A percentile compares a stretch with the other conserved stretches of the same genome.
phyloP scores from a whole-genome alignment of 2,888 invertebrate species.

The Tetramorium bicarinatum region DNA sequence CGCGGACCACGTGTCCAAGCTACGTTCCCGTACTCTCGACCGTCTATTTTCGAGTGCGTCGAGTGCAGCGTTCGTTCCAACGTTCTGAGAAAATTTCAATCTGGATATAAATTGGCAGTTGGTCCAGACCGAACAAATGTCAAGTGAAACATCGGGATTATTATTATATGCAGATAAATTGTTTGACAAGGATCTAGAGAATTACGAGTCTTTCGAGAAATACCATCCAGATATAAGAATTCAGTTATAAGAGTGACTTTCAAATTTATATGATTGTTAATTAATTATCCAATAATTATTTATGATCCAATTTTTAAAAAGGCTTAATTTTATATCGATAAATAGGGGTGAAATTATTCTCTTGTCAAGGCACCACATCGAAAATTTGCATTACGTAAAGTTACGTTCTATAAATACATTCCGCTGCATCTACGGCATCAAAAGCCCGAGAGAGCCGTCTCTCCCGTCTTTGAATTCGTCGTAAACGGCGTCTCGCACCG shows the following conservation, averaged over 20 bases:
- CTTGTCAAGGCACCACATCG: not conserved
- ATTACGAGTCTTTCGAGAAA: not conserved
- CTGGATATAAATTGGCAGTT: conserved; percentile 14
- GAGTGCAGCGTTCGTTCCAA: conserved; percentile 14
- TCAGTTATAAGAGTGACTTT: not conserved
- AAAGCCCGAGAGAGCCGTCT: not conserved
- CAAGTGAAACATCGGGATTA: conserved; percentile 8
- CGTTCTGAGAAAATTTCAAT: conserved; percentile 12
- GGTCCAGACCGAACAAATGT: not conserved
- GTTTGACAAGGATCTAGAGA: not conserved
- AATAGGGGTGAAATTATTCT: not conserved
- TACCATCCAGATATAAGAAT: not conserved
- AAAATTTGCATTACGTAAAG: conserved; percentile 14
- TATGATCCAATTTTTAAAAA: not conserved
- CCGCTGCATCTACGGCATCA: not conserved
- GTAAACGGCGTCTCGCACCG: conserved; percentile 16
- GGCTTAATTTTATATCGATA: not conserved
- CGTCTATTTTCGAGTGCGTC: conserved; percentile 68
- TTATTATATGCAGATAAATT: not conserved
- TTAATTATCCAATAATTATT: not conserved
- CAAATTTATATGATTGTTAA: not conserved
- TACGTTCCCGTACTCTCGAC: conserved; percentile 66
- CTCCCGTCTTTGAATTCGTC: conserved; percentile 13
- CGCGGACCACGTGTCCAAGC: conserved; percentile 64
- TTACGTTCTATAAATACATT: conserved; percentile 13